A percentile compares a stretch with the other conserved stretches of the same genome.
phyloP scores from a whole-genome alignment of 1,140 invertebrate species.

The Pararge aegeria region DNA sequence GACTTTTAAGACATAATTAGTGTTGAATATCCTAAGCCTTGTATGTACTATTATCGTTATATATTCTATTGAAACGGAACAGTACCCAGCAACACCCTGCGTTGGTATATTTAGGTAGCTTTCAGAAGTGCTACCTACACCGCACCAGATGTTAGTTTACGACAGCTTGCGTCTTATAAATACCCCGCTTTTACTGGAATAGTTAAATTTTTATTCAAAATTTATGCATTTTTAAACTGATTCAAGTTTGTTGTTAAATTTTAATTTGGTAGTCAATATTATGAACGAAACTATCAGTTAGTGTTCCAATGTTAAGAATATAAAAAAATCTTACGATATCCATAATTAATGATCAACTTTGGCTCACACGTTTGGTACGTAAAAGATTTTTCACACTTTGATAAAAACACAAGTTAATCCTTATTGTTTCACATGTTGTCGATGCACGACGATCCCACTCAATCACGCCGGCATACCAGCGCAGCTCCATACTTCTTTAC shows the following conservation, averaged over 20 bases:
- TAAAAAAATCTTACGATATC: slow-evolving; percentile 20
- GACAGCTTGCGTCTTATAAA: slow-evolving; percentile 60
- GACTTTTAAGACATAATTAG: too few species aligned
- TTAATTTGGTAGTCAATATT: neutral
- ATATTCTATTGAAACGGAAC: slow-evolving; percentile 39
- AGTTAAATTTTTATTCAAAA: neutral
- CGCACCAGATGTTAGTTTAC: slow-evolving; percentile 73
- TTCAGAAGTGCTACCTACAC: slow-evolving; percentile 69
- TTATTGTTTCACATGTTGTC: slow-evolving; percentile 8
- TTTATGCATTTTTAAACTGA: neutral
- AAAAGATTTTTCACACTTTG: slow-evolving; percentile 16
- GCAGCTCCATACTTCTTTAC: slow-evolving; percentile 97
- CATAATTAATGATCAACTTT: slow-evolving; percentile 15
- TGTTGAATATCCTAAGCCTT: too few species aligned
- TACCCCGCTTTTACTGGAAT: slow-evolving; percentile 8
- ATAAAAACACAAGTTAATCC: slow-evolving; percentile 27
- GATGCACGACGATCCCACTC: slow-evolving; percentile 31
- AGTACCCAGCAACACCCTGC: slow-evolving; percentile 43
- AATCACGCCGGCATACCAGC: slow-evolving; percentile 62
- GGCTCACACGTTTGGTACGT: slow-evolving; percentile 17
- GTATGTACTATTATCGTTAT: too few species aligned
- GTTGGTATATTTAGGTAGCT: slow-evolving; percentile 71
- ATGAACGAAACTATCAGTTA: neutral
- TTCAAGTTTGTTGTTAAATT: neutral
- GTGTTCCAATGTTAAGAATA: neutral